Percentiles rank a stretch among this genome's conserved stretches.
These are phyloP conservation scores for Linyphia triangularis DNA, from an alignment of 2,888 invertebrate species.

Conservation along the genomic window DNA sequence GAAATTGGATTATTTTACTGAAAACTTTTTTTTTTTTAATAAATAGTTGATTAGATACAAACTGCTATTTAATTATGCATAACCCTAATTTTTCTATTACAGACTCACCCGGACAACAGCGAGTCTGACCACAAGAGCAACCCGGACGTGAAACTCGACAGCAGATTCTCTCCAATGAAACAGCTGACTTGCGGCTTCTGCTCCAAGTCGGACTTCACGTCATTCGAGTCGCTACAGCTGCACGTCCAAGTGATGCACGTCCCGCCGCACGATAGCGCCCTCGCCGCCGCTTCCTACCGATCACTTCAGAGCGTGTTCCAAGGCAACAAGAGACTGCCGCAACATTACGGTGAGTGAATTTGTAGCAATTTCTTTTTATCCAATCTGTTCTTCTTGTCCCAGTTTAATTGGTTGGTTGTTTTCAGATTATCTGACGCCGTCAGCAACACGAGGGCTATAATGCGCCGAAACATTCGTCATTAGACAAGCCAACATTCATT, in stretches of 20 bases:
- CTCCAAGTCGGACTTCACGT: conserved; percentile 89
- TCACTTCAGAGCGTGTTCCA: conserved; percentile 51
- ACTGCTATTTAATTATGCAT: no score
- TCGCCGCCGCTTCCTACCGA: conserved; percentile 30
- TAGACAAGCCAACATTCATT: no score
- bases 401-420: no score
- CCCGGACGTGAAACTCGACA: neutral
- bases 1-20: no score
- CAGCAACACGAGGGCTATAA: no score
- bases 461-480: no score
- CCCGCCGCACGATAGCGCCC: conserved; percentile 1
- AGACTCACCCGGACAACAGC: neutral
- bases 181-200: conserved; percentile 91
- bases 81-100: neutral
- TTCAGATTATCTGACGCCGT: no score
- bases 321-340: conserved; percentile 6
- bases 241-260: conserved; percentile 90
- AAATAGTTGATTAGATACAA: no score
- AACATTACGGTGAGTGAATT: neutral
- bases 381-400: no score
- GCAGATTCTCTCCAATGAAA: conserved; percentile 24
- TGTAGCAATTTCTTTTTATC: no score
- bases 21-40: no score
- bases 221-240: conserved; percentile 89
- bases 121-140: neutral